These are phyloP conservation scores for Machaerirhynchus nigripectus DNA, from an alignment of 2,113 vertebrate species.

Conservation along the genomic window DNA sequence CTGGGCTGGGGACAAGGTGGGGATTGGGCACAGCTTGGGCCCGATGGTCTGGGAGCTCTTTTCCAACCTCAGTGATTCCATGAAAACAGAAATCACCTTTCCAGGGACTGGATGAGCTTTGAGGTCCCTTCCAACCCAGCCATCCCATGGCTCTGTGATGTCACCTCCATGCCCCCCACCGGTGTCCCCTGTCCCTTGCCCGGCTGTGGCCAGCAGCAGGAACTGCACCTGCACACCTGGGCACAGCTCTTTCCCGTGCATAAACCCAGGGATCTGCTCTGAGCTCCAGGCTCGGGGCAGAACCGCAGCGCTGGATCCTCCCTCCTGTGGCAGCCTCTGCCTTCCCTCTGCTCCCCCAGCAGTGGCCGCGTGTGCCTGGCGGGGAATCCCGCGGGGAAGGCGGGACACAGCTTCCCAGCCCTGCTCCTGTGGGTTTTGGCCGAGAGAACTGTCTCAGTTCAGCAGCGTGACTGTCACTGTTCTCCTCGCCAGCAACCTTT, in stretches of 20 bases:
- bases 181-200: background rate
- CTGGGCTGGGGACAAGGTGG: background rate
- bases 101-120: background rate
- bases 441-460: background rate
- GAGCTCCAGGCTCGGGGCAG: accelerated
- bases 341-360: background rate
- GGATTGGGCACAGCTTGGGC: accelerated
- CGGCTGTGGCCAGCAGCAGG: background rate
- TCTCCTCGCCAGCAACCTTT: background rate
- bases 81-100: background rate
- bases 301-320: accelerated
- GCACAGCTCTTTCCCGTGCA: background rate
- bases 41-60: background rate
- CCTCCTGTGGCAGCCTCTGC: background rate
- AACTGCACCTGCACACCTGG: background rate
- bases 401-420: background rate
- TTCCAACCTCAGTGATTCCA: background rate
- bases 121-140: background rate
- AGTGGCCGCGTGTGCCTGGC: background rate
- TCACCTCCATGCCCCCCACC: no score
- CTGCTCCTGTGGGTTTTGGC: background rate
- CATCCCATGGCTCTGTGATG: background rate
- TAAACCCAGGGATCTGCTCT: no score
- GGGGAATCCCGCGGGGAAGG: no score
- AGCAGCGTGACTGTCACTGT: background rate